phyloP scores from a whole-genome alignment of 2,113 vertebrate genomes.

The Dicentrarchus labrax region DNA sequence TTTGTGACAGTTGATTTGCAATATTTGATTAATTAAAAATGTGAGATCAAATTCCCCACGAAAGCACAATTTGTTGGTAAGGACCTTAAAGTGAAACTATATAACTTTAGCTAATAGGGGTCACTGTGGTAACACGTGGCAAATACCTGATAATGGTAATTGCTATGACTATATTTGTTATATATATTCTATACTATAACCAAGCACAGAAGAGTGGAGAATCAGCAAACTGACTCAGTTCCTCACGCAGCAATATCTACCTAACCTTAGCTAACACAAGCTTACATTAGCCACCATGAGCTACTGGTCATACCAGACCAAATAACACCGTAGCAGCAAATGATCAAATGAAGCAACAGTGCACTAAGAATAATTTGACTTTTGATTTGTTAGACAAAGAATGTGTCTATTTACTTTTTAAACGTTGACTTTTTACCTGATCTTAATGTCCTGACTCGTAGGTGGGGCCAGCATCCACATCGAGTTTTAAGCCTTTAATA shows the following conservation, averaged over 20 bases:
- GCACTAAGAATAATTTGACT: not conserved
- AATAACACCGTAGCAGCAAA: not conserved
- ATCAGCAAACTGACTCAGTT: too few relatives aligned
- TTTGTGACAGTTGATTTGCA: not conserved
- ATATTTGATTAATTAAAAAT: not conserved
- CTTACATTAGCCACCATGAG: not conserved
- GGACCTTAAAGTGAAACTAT: not conserved
- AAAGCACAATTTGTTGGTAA: not conserved
- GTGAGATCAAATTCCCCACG: not conserved
- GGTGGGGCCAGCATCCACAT: not conserved
- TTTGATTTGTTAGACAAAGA: not conserved
- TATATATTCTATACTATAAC: not conserved
- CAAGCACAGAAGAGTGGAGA: too few relatives aligned
- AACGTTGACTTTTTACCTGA: not conserved
- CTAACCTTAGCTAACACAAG: not conserved
- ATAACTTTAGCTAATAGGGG: not conserved
- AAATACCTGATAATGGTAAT: not conserved
- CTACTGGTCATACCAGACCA: not conserved
- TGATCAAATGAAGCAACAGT: not conserved
- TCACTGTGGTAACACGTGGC: not conserved
- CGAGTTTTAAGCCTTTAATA: not conserved
- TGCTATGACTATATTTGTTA: not conserved
- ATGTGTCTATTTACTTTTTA: not conserved
- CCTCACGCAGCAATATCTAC: too few relatives aligned
- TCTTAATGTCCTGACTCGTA: not conserved